Evolutionary conservation across 2,888 invertebrate species (phyloP).

Genomic region (Gerris lacustris): DNA sequence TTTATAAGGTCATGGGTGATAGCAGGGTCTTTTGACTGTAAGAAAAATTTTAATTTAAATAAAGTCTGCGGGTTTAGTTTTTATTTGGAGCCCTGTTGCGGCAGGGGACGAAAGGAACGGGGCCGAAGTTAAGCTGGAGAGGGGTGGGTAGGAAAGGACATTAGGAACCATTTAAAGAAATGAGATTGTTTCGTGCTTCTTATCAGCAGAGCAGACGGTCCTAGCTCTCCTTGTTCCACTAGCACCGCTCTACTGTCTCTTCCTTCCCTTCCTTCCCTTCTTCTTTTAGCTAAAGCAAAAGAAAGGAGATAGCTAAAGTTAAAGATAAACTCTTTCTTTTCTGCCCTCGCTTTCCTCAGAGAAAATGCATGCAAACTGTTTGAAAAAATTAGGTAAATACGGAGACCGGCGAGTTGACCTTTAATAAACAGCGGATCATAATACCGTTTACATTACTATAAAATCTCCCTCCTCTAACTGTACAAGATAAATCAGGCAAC

Average conservation of each 20-base stretch:
- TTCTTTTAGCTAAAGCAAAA: background rate
- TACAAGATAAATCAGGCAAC: too few species aligned
- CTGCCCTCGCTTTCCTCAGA: too few species aligned
- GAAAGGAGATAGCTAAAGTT: background rate
- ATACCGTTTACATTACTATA: too few species aligned
- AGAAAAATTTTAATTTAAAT: background rate
- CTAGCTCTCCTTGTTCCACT: background rate
- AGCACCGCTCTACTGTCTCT: background rate
- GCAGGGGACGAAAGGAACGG: background rate
- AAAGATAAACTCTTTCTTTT: background rate
- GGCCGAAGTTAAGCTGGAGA: background rate
- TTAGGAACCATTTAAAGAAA: slow-evolving; percentile 3
- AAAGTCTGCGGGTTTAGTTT: background rate
- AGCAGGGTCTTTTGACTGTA: background rate
- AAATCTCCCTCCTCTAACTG: too few species aligned
- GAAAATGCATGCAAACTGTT: too few species aligned
- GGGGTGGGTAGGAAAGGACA: background rate
- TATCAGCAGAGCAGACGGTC: background rate
- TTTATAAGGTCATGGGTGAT: too few species aligned
- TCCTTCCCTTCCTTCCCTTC: background rate
- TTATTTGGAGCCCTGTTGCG: background rate
- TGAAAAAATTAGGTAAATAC: too few species aligned
- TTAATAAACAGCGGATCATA: too few species aligned
- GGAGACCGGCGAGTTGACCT: too few species aligned
- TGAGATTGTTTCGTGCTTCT: slow-evolving; percentile 1